A percentile compares a stretch with the other conserved stretches of the same genome.
These are phyloP conservation scores for Mus caroli DNA, from an alignment of 2,797 vertebrate genomes.

Conservation along the genomic window DNA sequence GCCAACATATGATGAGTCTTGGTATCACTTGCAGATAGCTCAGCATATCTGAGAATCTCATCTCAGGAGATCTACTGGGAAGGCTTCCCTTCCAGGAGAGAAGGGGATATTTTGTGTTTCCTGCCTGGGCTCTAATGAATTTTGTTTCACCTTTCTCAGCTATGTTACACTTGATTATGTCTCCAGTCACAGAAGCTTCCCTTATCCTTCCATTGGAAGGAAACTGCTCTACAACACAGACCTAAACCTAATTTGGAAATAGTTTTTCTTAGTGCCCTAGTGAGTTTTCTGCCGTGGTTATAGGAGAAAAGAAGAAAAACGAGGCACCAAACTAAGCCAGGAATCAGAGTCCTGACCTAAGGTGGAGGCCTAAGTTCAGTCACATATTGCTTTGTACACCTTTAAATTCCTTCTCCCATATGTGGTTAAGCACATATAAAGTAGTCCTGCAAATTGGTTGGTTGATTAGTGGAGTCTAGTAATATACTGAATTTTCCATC, in stretches of 20 bases:
- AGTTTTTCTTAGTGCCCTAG: not conserved
- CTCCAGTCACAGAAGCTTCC: not conserved
- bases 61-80: too few relatives aligned
- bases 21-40: not conserved
- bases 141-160: too few relatives aligned
- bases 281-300: too few relatives aligned
- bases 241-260: not conserved
- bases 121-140: not conserved
- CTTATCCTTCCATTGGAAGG: not conserved
- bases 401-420: not conserved
- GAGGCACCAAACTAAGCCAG: not conserved
- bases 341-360: not conserved
- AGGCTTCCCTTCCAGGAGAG: not conserved
- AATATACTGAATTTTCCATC: not conserved
- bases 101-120: not conserved
- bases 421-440: not conserved
- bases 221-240: not conserved
- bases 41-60: not conserved
- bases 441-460: not conserved
- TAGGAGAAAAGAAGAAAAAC: not conserved
- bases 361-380: not conserved
- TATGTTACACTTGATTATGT: not conserved
- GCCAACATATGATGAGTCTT: too few relatives aligned
- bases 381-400: too few relatives aligned
- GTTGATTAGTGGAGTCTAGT: not conserved